Evolutionary conservation across 2,888 invertebrate species (phyloP).

Genomic region (Odiellus spinosus): DNA sequence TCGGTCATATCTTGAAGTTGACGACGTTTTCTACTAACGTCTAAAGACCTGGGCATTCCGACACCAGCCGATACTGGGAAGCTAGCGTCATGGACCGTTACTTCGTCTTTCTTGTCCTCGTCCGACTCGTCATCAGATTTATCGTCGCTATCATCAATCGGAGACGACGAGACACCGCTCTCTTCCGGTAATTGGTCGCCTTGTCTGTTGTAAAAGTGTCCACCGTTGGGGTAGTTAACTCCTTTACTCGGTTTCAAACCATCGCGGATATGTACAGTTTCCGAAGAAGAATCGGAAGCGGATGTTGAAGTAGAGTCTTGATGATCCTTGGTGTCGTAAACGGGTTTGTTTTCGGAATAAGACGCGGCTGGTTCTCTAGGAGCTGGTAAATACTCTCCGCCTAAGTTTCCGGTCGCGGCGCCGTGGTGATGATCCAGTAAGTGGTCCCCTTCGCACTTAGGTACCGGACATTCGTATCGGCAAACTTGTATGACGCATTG

Average conservation of each 20-base stretch:
- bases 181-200: constrained; percentile 12
- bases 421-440: too few species aligned
- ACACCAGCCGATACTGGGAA: constrained; percentile 35
- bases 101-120: constrained; percentile 8
- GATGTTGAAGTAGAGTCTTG: neutral
- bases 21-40: constrained; percentile 40
- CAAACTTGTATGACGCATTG: constrained; percentile 92
- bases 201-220: constrained; percentile 14
- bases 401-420: constrained; percentile 5
- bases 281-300: neutral
- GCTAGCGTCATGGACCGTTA: constrained; percentile 4
- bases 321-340: constrained; percentile 31
- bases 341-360: constrained; percentile 49
- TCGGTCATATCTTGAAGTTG: constrained; percentile 46
- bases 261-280: neutral
- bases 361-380: constrained; percentile 67
- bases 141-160: too few species aligned
- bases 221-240: neutral
- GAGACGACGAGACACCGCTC: neutral
- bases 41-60: constrained; percentile 68
- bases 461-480: constrained; percentile 46
- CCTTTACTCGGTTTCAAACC: neutral
- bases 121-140: neutral
- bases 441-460: constrained; percentile 13
- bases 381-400: constrained; percentile 53